Evolutionary conservation across 2,113 vertebrate genomes (phyloP).

Genomic region (Euleptes europaea): DNA sequence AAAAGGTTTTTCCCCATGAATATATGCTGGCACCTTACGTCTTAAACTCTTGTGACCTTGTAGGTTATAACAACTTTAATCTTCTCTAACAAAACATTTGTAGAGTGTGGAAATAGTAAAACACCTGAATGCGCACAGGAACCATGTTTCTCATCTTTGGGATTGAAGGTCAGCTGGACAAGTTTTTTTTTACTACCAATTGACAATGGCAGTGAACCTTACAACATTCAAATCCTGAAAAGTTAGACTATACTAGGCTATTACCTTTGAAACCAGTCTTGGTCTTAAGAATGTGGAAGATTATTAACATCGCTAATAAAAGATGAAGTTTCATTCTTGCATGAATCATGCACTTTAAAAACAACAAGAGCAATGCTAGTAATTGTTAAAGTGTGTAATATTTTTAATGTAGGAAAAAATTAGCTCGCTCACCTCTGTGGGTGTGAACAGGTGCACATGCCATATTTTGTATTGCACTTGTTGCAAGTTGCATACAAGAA

Average conservation of each 20-base stretch:
- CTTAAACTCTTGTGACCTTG: not conserved
- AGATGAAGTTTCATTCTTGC: not conserved
- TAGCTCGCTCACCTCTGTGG: not conserved
- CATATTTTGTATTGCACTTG: too few relatives aligned
- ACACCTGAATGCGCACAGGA: not conserved
- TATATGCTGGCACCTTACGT: not conserved
- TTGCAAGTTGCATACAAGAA: too few relatives aligned
- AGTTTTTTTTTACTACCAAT: not conserved
- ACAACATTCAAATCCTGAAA: not conserved
- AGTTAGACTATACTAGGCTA: not conserved
- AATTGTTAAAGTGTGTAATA: not conserved
- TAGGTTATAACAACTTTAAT: not conserved
- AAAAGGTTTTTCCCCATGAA: not conserved
- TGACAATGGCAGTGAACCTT: not conserved
- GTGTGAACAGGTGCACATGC: not conserved
- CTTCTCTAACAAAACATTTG: not conserved
- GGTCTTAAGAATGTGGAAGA: not conserved
- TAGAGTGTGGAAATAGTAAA: not conserved
- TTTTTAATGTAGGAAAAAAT: not conserved
- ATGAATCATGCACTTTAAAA: not conserved
- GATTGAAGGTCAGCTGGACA: not conserved
- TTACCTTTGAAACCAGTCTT: not conserved
- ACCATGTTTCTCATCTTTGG: not conserved
- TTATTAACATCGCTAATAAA: accelerated
- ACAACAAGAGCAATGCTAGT: not conserved